phyloP scores from a whole-genome alignment of 2,797 vertebrate genomes.

The Odontamblyopus rebecca region DNA sequence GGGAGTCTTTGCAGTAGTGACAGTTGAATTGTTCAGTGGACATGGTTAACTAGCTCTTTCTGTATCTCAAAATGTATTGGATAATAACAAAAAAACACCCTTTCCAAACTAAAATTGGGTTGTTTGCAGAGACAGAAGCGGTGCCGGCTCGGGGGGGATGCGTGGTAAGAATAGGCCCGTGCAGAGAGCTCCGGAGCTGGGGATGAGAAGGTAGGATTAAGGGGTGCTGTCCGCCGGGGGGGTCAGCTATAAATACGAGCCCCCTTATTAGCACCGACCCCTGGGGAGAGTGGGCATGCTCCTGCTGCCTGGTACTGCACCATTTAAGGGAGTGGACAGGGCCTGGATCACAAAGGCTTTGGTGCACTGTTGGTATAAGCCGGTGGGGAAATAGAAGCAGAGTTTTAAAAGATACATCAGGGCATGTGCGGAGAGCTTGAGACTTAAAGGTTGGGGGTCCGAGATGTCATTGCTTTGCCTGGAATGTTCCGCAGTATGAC shows the following conservation, averaged over 20 bases:
- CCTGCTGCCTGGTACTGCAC: constrained; percentile 65
- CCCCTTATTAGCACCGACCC: constrained; percentile 78
- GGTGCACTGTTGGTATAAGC: constrained; percentile 16
- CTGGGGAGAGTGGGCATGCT: constrained; percentile 70
- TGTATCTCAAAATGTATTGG: constrained; percentile 48
- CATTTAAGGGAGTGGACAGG: constrained; percentile 78
- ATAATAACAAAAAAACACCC: background rate
- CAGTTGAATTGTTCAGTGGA: constrained; percentile 81
- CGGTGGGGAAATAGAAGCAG: constrained; percentile 6
- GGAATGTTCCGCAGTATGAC: too few relatives aligned
- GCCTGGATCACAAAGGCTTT: constrained; percentile 29
- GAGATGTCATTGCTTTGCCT: too few relatives aligned
- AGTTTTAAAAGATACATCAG: background rate
- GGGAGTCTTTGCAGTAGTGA: constrained; percentile 88
- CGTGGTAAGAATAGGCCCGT: constrained; percentile 36
- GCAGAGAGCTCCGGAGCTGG: constrained; percentile 36
- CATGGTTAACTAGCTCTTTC: constrained; percentile 73
- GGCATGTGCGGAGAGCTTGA: too few relatives aligned
- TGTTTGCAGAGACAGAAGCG: background rate
- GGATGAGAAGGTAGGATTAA: constrained; percentile 71
- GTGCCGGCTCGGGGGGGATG: constrained; percentile 43
- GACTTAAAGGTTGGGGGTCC: too few relatives aligned
- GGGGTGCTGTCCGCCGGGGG: constrained; percentile 63
- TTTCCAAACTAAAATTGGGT: background rate
- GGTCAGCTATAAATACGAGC: constrained; percentile 83